A percentile compares a stretch with the other conserved stretches of the same genome.
phyloP scores from a whole-genome alignment of 2,113 vertebrate species.

The Entosphenus tridentatus region DNA sequence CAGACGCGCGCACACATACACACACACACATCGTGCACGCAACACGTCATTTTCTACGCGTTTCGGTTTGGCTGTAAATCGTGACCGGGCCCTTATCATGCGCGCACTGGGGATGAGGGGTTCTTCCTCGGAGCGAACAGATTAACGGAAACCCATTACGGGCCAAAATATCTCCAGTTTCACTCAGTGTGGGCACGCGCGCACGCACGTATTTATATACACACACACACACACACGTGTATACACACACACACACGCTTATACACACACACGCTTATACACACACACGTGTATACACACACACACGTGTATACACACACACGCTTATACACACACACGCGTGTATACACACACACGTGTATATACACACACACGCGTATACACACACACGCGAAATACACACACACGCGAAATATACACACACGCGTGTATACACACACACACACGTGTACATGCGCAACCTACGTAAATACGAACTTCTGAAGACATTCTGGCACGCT shows the following conservation, averaged over 20 bases:
- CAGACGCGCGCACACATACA: not conserved
- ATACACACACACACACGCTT: not conserved
- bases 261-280: not conserved
- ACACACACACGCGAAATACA: not conserved
- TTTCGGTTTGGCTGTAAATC: conserved; percentile 1
- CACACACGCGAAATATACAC: not conserved
- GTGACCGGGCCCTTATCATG: not conserved
- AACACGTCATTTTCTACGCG: not conserved
- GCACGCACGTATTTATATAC: not conserved
- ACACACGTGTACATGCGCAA: not conserved
- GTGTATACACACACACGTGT: not conserved
- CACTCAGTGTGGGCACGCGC: no score
- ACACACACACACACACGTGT: not conserved
- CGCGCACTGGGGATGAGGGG: no score
- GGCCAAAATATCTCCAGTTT: no score
- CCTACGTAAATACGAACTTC: no score
- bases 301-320: not conserved
- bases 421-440: not conserved
- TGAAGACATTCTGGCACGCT: no score
- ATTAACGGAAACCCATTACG: no score
- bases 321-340: not conserved
- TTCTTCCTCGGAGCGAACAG: no score
- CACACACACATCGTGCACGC: no score
- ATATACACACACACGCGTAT: not conserved
- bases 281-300: not conserved